Evolutionary conservation across 2,113 vertebrate species (phyloP).

Genomic region (Thymallus thymallus): DNA sequence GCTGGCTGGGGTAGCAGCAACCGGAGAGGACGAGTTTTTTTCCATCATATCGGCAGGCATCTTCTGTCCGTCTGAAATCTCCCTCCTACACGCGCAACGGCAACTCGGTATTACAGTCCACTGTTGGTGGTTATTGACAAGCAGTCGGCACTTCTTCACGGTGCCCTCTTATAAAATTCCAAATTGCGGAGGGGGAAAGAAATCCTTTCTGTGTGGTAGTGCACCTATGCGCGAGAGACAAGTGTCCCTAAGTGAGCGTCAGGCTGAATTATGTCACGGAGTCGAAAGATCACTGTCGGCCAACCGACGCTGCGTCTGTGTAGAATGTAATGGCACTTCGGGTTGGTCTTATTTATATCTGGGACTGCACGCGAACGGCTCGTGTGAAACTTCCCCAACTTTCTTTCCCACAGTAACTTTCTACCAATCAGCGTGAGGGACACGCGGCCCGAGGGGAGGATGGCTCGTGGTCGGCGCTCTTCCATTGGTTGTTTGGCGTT

Average conservation of each 20-base stretch:
- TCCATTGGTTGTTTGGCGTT: conserved; percentile 86
- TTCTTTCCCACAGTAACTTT: conserved; percentile 99
- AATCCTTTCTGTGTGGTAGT: conserved; percentile 23
- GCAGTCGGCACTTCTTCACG: conserved; percentile 16
- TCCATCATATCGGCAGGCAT: conserved; percentile 97
- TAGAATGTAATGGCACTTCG: conserved; percentile 63
- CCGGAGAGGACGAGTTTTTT: conserved; percentile 90
- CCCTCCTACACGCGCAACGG: conserved; percentile 51
- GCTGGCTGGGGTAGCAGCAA: conserved; percentile 90
- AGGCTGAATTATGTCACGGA: conserved; percentile 36
- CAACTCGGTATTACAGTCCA: conserved; percentile 61
- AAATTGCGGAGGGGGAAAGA: conserved; percentile 55
- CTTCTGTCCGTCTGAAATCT: conserved; percentile 68
- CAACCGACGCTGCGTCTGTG: conserved; percentile 64
- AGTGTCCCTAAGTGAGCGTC: conserved; percentile 31
- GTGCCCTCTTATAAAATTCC: conserved; percentile 27
- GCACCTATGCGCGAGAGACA: conserved; percentile 29
- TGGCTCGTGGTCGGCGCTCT: conserved; percentile 91
- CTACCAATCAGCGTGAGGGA: conserved; percentile 89
- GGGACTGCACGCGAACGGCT: conserved; percentile 95
- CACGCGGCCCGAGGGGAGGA: conserved; percentile 86
- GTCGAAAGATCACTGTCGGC: conserved; percentile 43
- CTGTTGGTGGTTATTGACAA: conserved; percentile 2
- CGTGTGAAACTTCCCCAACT: conserved; percentile 99
- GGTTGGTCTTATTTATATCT: conserved; percentile 92